Evolutionary conservation across 2,888 invertebrate genomes (phyloP).

Genomic region (Cantharis rufa): DNA sequence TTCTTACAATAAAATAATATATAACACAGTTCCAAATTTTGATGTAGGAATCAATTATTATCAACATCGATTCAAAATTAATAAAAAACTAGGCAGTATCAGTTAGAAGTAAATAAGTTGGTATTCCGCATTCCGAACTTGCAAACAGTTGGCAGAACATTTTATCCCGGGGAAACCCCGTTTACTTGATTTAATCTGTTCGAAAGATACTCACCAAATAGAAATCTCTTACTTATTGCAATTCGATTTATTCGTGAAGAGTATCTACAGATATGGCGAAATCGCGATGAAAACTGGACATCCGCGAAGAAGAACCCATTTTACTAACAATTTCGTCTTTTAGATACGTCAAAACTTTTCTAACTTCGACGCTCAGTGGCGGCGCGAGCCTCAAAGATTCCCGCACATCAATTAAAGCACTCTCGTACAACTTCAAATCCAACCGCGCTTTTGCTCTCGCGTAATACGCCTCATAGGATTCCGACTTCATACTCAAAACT

Average conservation of each 20-base stretch:
- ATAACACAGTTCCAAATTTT: not conserved
- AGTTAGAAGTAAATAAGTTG: not conserved
- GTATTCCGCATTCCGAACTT: not conserved
- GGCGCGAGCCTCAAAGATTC: constrained; percentile 79
- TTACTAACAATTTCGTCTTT: constrained; percentile 73
- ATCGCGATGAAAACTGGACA: constrained; percentile 44
- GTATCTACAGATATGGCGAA: constrained; percentile 53
- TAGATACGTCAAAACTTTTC: constrained; percentile 72
- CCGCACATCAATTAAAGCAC: constrained; percentile 79
- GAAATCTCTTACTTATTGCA: not conserved
- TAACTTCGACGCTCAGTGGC: constrained; percentile 71
- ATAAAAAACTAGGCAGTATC: not conserved
- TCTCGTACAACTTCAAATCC: constrained; percentile 72
- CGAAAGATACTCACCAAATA: not conserved
- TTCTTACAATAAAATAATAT: constrained; percentile 3
- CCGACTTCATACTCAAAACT: constrained; percentile 80
- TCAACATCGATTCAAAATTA: not conserved
- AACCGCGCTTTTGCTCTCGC: constrained; percentile 86
- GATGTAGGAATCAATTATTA: not conserved
- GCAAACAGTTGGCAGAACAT: constrained; percentile 9
- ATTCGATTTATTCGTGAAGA: constrained; percentile 46
- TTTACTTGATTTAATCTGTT: not conserved
- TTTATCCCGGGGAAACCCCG: not conserved
- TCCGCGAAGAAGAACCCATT: constrained; percentile 47
- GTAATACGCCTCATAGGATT: constrained; percentile 91